Conservation (phyloP, 2,888 invertebrate species). For the Brachylomia viminalis region DNA sequence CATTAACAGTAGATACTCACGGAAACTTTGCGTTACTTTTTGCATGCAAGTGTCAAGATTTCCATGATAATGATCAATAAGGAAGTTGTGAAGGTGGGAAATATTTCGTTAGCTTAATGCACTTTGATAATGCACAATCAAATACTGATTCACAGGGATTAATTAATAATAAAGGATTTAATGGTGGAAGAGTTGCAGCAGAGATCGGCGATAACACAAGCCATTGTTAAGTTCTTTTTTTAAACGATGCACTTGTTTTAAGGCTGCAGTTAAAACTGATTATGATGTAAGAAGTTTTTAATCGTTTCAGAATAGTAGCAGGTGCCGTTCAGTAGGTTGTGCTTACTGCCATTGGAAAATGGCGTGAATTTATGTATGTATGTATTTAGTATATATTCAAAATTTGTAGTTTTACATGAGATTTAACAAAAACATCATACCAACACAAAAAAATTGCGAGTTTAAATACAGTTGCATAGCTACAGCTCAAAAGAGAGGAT, state of each 20-base stretch:
- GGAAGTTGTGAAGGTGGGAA: conserved; percentile 51
- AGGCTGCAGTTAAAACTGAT: background rate
- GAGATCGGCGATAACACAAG: conserved; percentile 15
- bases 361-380: background rate
- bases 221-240: conserved; percentile 13
- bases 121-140: conserved; percentile 57
- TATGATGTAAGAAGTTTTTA: background rate
- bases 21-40: conserved; percentile 44
- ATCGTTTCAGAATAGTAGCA: background rate
- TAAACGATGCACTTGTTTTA: background rate
- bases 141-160: conserved; percentile 45
- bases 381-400: background rate
- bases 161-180: conserved; percentile 13
- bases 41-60: conserved; percentile 37
- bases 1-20: conserved; percentile 21
- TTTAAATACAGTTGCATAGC: too few relatives aligned
- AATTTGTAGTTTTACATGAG: background rate
- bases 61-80: conserved; percentile 54
- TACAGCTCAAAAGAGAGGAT: background rate
- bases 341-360: background rate
- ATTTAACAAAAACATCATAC: background rate
- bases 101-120: conserved; percentile 33
- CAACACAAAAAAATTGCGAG: background rate
- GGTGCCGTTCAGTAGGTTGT: background rate
- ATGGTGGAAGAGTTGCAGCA: conserved; percentile 3